Evolutionary conservation across 2,113 vertebrate genomes (phyloP).

Genomic region (Planiliza haematocheilus): DNA sequence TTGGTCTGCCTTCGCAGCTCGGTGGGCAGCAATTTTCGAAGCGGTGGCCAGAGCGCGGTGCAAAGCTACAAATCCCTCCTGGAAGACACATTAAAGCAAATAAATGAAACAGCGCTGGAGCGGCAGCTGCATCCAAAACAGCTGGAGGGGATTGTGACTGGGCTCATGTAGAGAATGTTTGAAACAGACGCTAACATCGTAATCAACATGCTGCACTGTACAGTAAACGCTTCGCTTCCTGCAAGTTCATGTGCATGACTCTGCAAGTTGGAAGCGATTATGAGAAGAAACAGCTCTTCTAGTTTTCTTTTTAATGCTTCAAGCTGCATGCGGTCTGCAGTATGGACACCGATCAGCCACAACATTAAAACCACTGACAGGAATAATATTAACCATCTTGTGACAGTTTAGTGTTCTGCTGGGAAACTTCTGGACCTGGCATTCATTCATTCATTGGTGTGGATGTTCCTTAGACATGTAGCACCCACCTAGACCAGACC

Average conservation of each 20-base stretch:
- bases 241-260: background rate
- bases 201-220: background rate
- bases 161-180: background rate
- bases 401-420: too few relatives aligned
- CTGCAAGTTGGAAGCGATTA: too few relatives aligned
- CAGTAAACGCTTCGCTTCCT: background rate
- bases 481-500: too few relatives aligned
- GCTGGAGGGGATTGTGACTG: slow-evolving; percentile 10
- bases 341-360: too few relatives aligned
- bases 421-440: too few relatives aligned
- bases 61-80: slow-evolving; percentile 50
- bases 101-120: slow-evolving; percentile 23
- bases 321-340: too few relatives aligned
- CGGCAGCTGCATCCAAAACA: slow-evolving; percentile 18
- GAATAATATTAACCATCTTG: too few relatives aligned
- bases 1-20: slow-evolving; percentile 24
- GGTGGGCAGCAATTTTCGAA: slow-evolving; percentile 30
- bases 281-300: background rate
- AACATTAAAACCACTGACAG: too few relatives aligned
- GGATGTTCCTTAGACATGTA: too few relatives aligned
- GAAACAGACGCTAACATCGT: slow-evolving; percentile 13
- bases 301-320: too few relatives aligned
- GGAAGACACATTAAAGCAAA: slow-evolving; percentile 54
- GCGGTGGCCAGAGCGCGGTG: slow-evolving; percentile 27
- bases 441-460: too few relatives aligned